Conservation (phyloP, 2,797 vertebrate genomes). For the Erethizon dorsatum region DNA sequence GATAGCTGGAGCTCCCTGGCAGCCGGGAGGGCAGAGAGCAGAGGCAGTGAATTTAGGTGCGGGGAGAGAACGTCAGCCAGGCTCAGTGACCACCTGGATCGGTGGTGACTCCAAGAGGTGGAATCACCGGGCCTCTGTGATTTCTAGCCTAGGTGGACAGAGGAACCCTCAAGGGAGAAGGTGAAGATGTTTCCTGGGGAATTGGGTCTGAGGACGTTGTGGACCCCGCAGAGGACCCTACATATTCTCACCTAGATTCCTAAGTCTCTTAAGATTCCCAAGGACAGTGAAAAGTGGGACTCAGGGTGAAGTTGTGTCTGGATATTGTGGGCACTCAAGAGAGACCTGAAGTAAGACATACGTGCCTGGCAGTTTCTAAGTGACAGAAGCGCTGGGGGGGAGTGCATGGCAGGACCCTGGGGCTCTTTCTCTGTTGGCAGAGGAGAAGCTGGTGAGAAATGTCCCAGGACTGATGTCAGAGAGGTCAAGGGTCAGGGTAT, state of each 20-base stretch:
- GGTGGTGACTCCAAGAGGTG: background rate
- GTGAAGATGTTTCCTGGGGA: background rate
- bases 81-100: background rate
- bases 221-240: background rate
- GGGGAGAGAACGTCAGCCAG: background rate
- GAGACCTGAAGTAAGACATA: background rate
- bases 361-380: slow-evolving; percentile 7
- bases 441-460: background rate
- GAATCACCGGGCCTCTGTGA: background rate
- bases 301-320: background rate
- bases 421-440: background rate
- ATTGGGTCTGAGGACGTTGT: background rate
- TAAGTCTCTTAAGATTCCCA: background rate
- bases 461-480: background rate
- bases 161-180: background rate
- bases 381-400: background rate
- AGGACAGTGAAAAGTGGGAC: background rate
- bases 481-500: background rate
- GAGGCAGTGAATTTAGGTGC: background rate
- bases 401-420: background rate
- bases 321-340: background rate
- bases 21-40: background rate
- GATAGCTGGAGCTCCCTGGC: background rate
- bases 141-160: background rate
- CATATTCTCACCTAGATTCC: background rate